phyloP scores from a whole-genome alignment of 2,888 invertebrate species.

The Ophonus ardosiacus region DNA sequence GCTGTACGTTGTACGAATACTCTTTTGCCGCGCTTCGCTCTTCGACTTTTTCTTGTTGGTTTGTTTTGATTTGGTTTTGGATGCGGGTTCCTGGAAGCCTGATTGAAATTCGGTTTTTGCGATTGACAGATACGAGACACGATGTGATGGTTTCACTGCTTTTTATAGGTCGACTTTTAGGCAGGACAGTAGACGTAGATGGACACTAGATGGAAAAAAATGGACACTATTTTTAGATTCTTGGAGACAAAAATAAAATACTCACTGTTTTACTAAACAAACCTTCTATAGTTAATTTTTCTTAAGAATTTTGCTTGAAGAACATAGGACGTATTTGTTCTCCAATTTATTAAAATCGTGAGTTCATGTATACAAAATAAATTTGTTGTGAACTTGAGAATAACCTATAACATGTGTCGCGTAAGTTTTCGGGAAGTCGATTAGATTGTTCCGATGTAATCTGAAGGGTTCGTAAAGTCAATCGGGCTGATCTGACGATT shows the following conservation, averaged over 20 bases:
- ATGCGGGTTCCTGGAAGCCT: conserved; percentile 47
- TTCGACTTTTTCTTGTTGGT: conserved; percentile 26
- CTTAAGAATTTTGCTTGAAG: no score
- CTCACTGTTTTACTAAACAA: neutral
- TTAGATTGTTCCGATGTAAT: no score
- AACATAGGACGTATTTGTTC: no score
- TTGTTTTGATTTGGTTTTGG: conserved; percentile 32
- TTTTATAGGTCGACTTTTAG: conserved; percentile 33
- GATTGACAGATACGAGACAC: conserved; percentile 59
- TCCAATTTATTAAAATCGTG: no score
- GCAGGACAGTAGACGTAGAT: neutral
- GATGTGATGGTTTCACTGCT: conserved; percentile 44
- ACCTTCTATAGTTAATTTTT: no score
- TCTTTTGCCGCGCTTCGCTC: neutral
- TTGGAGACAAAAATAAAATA: neutral
- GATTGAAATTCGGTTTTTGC: conserved; percentile 63
- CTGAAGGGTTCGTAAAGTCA: no score
- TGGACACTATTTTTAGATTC: neutral
- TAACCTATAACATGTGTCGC: no score
- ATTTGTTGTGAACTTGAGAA: no score
- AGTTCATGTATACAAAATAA: no score
- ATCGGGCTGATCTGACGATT: no score
- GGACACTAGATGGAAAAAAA: neutral
- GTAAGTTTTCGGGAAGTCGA: no score
- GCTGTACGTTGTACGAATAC: neutral